A percentile compares a stretch with the other conserved stretches of the same genome.
Evolutionary conservation across 2,113 vertebrate genomes (phyloP).

Genomic region (Cranoglanis bouderius): DNA sequence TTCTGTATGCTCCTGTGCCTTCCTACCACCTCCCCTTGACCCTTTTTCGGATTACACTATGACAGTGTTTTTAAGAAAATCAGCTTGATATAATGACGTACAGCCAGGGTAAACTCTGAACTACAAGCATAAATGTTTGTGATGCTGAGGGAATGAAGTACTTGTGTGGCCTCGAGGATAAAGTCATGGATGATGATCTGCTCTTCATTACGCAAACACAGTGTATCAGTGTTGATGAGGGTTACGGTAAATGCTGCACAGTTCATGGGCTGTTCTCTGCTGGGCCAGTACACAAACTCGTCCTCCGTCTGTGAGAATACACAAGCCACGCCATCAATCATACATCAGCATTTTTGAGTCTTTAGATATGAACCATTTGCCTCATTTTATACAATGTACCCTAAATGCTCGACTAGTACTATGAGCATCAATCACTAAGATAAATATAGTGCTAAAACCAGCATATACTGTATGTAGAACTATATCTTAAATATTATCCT

Average conservation of each 20-base stretch:
- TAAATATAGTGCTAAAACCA: not conserved
- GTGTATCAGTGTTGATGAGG: conserved; percentile 97
- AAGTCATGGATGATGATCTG: conserved; percentile 99
- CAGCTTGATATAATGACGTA: not conserved
- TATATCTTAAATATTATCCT: not conserved
- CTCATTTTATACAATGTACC: not conserved
- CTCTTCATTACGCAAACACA: conserved; percentile 98
- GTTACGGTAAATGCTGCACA: conserved; percentile 98
- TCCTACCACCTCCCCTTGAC: no score
- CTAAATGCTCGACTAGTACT: not conserved
- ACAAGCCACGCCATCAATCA: not conserved
- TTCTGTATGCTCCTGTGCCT: no score
- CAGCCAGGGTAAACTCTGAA: not conserved
- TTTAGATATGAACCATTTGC: not conserved
- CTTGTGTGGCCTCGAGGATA: conserved; percentile 98
- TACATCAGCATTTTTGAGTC: not conserved
- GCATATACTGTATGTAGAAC: not conserved
- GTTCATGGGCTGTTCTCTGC: conserved; percentile 98
- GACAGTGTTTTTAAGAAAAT: no score
- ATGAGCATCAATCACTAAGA: not conserved
- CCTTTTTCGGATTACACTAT: no score
- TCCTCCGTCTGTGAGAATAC: conserved; percentile 85
- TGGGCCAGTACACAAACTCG: conserved; percentile 99
- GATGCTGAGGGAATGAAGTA: conserved; percentile 55
- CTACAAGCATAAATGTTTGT: conserved; percentile 7